Evolutionary conservation across 2,888 invertebrate genomes (phyloP), one percentile per base, ranked within the genome.

Genomic region (Parnassius smintheus): DNA sequence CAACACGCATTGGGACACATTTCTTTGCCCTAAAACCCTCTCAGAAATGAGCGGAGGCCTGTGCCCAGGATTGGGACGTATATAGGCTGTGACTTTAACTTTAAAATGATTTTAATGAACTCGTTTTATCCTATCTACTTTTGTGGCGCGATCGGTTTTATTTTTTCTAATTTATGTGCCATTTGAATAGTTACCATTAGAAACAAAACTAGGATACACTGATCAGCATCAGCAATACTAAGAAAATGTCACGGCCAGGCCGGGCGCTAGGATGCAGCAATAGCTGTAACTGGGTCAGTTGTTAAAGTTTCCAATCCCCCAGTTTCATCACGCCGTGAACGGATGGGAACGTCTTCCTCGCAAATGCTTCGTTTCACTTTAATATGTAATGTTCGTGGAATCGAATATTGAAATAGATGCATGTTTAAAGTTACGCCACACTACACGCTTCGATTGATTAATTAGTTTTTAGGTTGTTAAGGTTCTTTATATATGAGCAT

Each of bases 301-400:
- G 56, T 62, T 62, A 53, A 62, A 56, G 52, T 62, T 57, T 52
- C 56, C 61, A 51, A 62, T 52, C 61, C 50, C 48, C 50, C 18
- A 7, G 61, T 65, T 68, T 65, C 68, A 63, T 64, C 64, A 67
- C 62, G 62, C 25, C 59, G 59, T 49, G 55, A 59, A 61, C 50
- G 66, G 68, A 62, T 68, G 62, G 59, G 56, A 46, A 45, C 62
- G 65, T 68, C 65, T 70, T 69, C 68, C 72, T 70, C 41, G 54
- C 64, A 61, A 70, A 69, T 62, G 58, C 65, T 62, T 49, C 66
- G 68, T 68, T 71, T 71, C 70, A 69, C 68, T 67, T 59, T 59
- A 65, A 64, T 58, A 51, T 22, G 41, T 58, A 57, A 48, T 41
- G 41, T 51, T 56, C 22, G 48, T 45, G 44, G 44, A 55, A 56